Conservation (phyloP, 1,140 invertebrate genomes). For the Rhagoletis zephyria region DNA sequence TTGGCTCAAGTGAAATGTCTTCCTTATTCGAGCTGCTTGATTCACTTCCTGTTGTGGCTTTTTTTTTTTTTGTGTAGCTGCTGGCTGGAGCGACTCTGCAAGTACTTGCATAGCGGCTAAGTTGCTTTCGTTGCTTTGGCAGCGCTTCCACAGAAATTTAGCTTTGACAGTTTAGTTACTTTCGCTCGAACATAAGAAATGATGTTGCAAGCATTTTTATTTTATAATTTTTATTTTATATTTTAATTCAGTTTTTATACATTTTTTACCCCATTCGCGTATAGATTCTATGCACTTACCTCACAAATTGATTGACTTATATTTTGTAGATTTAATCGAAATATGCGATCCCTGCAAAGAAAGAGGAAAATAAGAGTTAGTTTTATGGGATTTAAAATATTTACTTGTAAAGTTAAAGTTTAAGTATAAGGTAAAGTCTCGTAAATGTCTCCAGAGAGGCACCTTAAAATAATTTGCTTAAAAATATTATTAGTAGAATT, state of each 20-base stretch:
- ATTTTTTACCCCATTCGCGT: neutral
- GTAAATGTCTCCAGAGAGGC: no score
- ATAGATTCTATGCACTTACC: constrained; percentile 74
- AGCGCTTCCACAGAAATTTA: neutral
- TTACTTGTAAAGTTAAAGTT: constrained; percentile 19
- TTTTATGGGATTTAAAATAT: neutral
- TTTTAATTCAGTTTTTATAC: neutral
- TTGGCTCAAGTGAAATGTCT: neutral
- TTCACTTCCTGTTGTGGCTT: constrained; percentile 13
- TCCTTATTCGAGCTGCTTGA: constrained; percentile 7
- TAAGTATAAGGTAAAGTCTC: no score
- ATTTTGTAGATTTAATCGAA: constrained; percentile 81
- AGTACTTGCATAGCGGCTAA: neutral
- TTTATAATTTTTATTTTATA: neutral
- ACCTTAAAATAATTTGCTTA: no score
- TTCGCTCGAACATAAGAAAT: neutral
- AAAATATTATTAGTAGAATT: no score
- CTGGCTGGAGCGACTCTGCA: neutral
- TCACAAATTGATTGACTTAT: constrained; percentile 82
- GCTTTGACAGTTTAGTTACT: constrained; percentile 12
- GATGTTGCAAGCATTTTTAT: neutral
- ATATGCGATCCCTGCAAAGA: constrained; percentile 79
- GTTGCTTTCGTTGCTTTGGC: neutral
- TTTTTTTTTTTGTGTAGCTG: neutral
- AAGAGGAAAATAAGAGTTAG: constrained; percentile 38